Percentiles rank a stretch among this genome's conserved stretches.
Evolutionary conservation across 1,140 invertebrate genomes (phyloP).

Genomic region (Apis florea): DNA sequence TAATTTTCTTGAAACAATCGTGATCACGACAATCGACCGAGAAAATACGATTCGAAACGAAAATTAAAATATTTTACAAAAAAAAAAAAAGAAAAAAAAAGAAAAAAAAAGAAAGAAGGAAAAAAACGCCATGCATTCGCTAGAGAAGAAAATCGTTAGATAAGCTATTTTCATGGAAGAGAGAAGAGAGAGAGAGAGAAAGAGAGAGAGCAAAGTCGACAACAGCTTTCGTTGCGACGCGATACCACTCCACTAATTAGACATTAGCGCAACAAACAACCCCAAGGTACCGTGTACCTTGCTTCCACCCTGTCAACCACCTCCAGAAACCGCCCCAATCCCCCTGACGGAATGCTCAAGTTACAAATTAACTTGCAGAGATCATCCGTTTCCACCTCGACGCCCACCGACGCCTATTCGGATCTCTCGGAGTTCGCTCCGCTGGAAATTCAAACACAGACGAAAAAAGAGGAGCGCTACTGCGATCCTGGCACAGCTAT

Average conservation of each 20-base stretch:
- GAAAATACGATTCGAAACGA: too few species aligned
- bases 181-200: background rate
- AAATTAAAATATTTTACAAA: too few species aligned
- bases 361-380: conserved; percentile 79
- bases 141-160: background rate
- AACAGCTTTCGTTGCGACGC: conserved; percentile 70
- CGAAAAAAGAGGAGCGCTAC: conserved; percentile 30
- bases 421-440: conserved; percentile 32
- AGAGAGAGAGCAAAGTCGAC: conserved; percentile 56
- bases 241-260: conserved; percentile 78
- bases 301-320: conserved; percentile 50
- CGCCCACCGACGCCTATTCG: conserved; percentile 57
- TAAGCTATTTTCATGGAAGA: conserved; percentile 40
- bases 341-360: conserved; percentile 73
- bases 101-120: too few species aligned
- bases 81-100: too few species aligned
- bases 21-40: too few species aligned
- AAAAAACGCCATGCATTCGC: background rate
- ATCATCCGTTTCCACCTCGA: conserved; percentile 74
- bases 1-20: too few species aligned
- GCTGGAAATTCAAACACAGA: conserved; percentile 61
- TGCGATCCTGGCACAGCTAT: background rate
- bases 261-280: conserved; percentile 78
- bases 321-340: conserved; percentile 63
- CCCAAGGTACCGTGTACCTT: conserved; percentile 68